Conservation (phyloP, 2,113 vertebrate genomes). For the Halichoerus grypus region DNA sequence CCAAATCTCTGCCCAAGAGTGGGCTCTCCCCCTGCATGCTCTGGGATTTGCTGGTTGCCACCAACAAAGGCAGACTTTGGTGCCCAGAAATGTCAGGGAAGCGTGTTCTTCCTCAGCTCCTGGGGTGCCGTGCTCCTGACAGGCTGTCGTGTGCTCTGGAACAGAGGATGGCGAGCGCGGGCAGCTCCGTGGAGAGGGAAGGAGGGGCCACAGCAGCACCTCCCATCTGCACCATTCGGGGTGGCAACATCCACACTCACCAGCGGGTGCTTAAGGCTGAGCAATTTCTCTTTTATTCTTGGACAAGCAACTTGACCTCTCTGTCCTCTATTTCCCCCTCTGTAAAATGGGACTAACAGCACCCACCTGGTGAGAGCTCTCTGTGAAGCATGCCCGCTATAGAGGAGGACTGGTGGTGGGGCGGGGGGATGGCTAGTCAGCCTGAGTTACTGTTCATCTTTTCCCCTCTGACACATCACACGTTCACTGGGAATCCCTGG, state of each 20-base stretch:
- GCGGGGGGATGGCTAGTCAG: no score
- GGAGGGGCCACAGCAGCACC: no score
- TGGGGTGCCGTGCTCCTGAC: background rate
- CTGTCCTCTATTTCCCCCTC: background rate
- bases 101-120: background rate
- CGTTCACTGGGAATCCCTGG: background rate
- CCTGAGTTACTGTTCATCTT: background rate
- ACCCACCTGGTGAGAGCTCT: background rate
- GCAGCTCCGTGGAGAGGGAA: background rate
- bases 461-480: background rate
- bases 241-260: no score
- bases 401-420: rapidly evolving
- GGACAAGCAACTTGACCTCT: background rate
- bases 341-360: background rate
- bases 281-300: background rate
- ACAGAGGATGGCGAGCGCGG: background rate
- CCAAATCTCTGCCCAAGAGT: background rate
- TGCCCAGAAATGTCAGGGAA: background rate
- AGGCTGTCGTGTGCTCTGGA: rapidly evolving
- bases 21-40: rapidly evolving
- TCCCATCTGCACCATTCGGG: background rate
- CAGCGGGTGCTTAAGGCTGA: no score
- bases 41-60: background rate
- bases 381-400: rapidly evolving
- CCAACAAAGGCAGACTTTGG: background rate